Percentiles rank a stretch among this genome's conserved stretches.
These are phyloP conservation scores for Eudasyphora cyanicolor DNA, from an alignment of 2,888 invertebrate genomes.

Conservation along the genomic window DNA sequence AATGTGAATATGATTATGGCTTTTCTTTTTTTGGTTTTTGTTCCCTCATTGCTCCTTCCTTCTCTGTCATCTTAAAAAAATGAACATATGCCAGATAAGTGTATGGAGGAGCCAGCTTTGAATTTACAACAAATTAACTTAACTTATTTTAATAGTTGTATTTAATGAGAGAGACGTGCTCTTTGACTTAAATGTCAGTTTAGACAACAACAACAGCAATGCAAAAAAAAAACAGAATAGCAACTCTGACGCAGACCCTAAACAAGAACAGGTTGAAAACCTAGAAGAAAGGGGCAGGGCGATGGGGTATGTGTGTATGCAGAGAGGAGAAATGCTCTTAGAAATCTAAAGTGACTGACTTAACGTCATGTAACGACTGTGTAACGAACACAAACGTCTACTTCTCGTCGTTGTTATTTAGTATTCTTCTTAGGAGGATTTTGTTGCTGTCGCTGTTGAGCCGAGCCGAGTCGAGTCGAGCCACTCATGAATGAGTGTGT, in stretches of 20 bases:
- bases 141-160: conserved; percentile 49
- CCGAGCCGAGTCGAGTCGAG: conserved; percentile 39
- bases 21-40: conserved; percentile 65
- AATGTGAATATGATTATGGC: not conserved
- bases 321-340: conserved; percentile 22
- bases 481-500: conserved; percentile 24
- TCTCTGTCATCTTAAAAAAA: no score
- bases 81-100: not conserved
- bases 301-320: not conserved
- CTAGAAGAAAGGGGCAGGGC: not conserved
- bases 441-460: conserved; percentile 47
- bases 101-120: not conserved
- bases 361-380: conserved; percentile 34
- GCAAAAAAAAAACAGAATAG: conserved; percentile 21
- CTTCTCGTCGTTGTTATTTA: conserved; percentile 34
- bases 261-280: no score
- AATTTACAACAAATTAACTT: conserved; percentile 43
- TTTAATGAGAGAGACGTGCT: conserved; percentile 62
- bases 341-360: conserved; percentile 45
- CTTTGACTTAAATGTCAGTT: conserved; percentile 64
- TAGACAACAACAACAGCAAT: conserved; percentile 21
- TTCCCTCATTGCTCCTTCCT: no score
- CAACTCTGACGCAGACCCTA: conserved; percentile 8
- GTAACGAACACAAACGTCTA: conserved; percentile 31
- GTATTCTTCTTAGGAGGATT: conserved; percentile 21